Conservation (phyloP, 1,140 invertebrate species). For the Samia ricini region DNA sequence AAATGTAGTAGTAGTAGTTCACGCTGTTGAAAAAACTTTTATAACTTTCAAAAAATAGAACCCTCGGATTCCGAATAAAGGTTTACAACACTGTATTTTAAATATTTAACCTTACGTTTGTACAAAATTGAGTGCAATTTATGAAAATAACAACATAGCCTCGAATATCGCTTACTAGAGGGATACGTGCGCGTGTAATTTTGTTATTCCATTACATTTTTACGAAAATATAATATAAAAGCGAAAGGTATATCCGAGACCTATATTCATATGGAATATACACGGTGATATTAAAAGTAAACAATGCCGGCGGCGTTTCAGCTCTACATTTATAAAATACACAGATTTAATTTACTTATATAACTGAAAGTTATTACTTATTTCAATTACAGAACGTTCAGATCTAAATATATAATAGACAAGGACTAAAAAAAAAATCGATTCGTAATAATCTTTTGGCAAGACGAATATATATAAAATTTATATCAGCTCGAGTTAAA, state of each 20-base stretch:
- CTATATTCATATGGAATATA: neutral
- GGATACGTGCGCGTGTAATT: conserved; percentile 14
- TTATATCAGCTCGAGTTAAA: no score
- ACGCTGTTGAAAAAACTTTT: neutral
- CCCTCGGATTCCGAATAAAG: conserved; percentile 1
- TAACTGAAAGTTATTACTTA: neutral
- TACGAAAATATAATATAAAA: conserved; percentile 9
- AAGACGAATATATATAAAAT: no score
- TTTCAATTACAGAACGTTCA: neutral
- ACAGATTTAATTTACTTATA: conserved; percentile 5
- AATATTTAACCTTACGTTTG: conserved; percentile 30
- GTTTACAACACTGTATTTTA: conserved; percentile 3
- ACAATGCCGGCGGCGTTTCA: conserved; percentile 21
- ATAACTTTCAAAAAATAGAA: neutral
- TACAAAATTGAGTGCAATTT: conserved; percentile 46
- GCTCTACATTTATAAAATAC: conserved; percentile 17
- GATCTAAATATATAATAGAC: neutral
- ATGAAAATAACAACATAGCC: conserved; percentile 32
- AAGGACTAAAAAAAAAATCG: neutral
- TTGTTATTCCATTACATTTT: conserved; percentile 26
- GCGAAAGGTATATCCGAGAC: conserved; percentile 9
- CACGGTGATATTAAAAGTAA: conserved; percentile 26
- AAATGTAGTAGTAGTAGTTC: neutral
- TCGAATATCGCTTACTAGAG: neutral
- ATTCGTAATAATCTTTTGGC: no score